Evolutionary conservation across 2,888 invertebrate genomes (phyloP).

Genomic region (Rhagium mordax): DNA sequence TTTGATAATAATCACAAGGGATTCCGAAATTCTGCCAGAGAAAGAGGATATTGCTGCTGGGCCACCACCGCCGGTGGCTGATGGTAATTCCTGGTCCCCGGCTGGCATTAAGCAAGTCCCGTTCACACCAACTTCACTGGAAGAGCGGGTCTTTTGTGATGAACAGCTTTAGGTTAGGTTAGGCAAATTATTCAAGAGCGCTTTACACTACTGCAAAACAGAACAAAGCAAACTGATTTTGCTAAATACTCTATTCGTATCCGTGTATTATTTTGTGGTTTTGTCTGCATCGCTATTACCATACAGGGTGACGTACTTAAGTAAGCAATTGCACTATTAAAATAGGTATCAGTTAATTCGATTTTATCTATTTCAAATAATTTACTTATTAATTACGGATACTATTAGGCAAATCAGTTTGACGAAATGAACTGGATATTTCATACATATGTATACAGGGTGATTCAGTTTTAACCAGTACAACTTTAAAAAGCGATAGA

Average conservation of each 20-base stretch:
- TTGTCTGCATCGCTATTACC: conserved; percentile 9
- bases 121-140: conserved; percentile 47
- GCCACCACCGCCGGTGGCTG: not conserved
- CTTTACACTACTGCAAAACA: conserved; percentile 41
- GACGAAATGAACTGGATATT: no score
- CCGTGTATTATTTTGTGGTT: conserved; percentile 27
- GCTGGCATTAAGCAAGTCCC: conserved; percentile 47
- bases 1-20: conserved; percentile 68
- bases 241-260: conserved; percentile 28
- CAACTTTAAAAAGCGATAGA: no score
- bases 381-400: no score
- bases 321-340: not conserved
- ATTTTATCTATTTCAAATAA: no score
- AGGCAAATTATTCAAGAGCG: conserved; percentile 49
- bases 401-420: no score
- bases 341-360: no score
- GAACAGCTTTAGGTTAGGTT: conserved; percentile 42
- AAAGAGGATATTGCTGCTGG: conserved; percentile 55
- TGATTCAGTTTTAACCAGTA: no score
- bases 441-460: no score
- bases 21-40: conserved; percentile 58
- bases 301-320: conserved; percentile 8
- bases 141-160: conserved; percentile 46
- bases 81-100: conserved; percentile 48
- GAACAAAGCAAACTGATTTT: conserved; percentile 33